Percentiles rank a stretch among this genome's conserved stretches.
Conservation (phyloP, 2,888 invertebrate species). For the Chymomyza fuscimana region DNA sequence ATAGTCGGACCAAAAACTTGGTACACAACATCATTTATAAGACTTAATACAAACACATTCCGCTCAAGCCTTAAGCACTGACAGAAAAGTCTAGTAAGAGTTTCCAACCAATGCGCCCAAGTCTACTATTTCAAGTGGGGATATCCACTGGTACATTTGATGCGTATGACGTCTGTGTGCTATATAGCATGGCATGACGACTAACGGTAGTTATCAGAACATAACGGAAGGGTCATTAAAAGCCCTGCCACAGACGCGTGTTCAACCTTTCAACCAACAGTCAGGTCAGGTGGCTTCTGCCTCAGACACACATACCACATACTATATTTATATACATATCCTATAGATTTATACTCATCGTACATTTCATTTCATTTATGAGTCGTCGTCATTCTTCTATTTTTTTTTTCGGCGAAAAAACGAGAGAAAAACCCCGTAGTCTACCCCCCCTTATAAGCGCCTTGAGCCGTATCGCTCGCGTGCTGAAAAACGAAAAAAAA, state of each 20-base stretch:
- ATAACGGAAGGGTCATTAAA: constrained; percentile 67
- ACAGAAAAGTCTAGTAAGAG: constrained; percentile 7
- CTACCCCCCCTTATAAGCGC: constrained; percentile 8
- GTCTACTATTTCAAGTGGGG: neutral
- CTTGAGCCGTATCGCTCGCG: constrained; percentile 50
- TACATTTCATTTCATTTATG: constrained; percentile 61
- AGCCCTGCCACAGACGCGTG: constrained; percentile 36
- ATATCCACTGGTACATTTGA: neutral
- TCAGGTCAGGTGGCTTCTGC: neutral
- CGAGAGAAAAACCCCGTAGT: constrained; percentile 15
- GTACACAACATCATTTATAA: no score
- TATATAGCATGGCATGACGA: neutral
- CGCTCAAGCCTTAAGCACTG: neutral
- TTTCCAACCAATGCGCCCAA: neutral
- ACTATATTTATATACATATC: neutral
- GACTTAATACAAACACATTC: no score
- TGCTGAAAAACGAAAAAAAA: constrained; percentile 54
- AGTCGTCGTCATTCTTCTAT: constrained; percentile 62
- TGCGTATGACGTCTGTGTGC: neutral
- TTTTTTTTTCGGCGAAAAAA: constrained; percentile 30
- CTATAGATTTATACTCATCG: constrained; percentile 51
- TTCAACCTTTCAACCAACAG: neutral
- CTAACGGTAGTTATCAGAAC: constrained; percentile 47
- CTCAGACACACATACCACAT: neutral
- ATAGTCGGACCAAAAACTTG: no score